phyloP scores from a whole-genome alignment of 2,113 vertebrate species.

The Antechinus stuartii region DNA sequence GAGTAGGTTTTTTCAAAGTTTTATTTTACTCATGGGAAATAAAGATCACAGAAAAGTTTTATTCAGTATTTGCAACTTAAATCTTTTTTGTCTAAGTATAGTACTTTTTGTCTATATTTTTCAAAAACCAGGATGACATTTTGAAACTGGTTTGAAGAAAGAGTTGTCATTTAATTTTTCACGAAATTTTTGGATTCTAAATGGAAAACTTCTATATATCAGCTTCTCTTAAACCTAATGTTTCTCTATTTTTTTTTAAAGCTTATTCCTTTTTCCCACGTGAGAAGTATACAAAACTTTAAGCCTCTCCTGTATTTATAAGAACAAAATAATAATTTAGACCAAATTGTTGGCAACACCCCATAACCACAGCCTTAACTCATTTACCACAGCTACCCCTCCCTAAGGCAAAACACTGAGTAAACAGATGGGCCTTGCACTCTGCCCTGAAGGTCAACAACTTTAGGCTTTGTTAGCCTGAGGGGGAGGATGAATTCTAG shows the following conservation, averaged over 20 bases:
- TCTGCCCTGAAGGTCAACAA: constrained; percentile 67
- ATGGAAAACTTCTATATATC: constrained; percentile 44
- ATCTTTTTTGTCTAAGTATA: constrained; percentile 19
- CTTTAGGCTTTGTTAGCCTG: constrained; percentile 42
- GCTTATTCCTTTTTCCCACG: constrained; percentile 24
- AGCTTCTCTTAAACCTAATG: background rate
- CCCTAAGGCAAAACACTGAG: constrained; percentile 41
- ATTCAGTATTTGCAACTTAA: constrained; percentile 1
- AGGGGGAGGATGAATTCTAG: constrained; percentile 38
- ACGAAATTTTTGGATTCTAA: background rate
- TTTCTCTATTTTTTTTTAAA: constrained; percentile 27
- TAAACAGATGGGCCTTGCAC: constrained; percentile 72
- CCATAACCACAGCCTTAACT: constrained; percentile 65
- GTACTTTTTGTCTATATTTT: constrained; percentile 48
- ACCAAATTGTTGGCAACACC: constrained; percentile 62
- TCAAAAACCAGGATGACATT: constrained; percentile 25
- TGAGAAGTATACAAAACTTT: constrained; percentile 15
- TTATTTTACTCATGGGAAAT: background rate
- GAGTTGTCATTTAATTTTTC: constrained; percentile 43
- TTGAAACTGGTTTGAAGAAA: background rate
- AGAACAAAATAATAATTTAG: constrained; percentile 63
- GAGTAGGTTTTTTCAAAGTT: background rate
- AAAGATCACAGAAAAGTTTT: constrained; percentile 7
- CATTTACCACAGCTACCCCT: constrained; percentile 51
- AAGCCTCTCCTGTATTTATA: constrained; percentile 39